phyloP scores from a whole-genome alignment of 2,888 invertebrate genomes.

The Salpingus planirostris region DNA sequence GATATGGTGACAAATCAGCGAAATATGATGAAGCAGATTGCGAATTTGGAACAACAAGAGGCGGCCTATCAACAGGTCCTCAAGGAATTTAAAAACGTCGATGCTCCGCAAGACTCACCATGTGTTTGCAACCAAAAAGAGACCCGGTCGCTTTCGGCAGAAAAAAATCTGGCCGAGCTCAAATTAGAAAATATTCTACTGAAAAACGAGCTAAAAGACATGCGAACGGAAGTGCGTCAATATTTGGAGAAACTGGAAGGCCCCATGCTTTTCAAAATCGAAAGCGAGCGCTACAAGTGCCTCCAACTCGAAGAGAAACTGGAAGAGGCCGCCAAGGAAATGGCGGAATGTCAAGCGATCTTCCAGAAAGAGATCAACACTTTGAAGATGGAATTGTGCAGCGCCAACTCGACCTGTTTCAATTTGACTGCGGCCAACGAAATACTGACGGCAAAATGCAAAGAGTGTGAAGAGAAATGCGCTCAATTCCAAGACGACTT shows the following conservation, averaged over 20 bases:
- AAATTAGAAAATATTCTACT: constrained; percentile 30
- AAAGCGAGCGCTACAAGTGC: constrained; percentile 26
- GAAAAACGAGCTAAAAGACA: constrained; percentile 32
- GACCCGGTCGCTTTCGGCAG: too few relatives aligned
- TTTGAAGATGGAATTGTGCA: constrained; percentile 30
- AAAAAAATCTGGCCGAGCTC: constrained; percentile 18
- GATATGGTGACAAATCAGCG: constrained; percentile 48
- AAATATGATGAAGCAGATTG: constrained; percentile 52
- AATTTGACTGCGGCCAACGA: constrained; percentile 30
- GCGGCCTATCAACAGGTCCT: constrained; percentile 50
- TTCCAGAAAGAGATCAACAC: constrained; percentile 26
- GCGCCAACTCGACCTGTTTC: constrained; percentile 26
- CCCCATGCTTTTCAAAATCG: constrained; percentile 28
- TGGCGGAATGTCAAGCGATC: constrained; percentile 19
- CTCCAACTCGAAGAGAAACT: constrained; percentile 30
- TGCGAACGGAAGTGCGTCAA: constrained; percentile 34
- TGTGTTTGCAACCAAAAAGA: constrained; percentile 1
- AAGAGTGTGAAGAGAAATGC: constrained; percentile 26
- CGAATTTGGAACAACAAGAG: constrained; percentile 55
- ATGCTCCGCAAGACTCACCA: neutral
- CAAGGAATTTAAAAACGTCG: constrained; percentile 8
- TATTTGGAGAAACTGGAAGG: constrained; percentile 35
- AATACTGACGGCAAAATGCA: constrained; percentile 28
- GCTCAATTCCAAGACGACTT: constrained; percentile 34
- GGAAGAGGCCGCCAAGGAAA: constrained; percentile 20